phyloP scores from a whole-genome alignment of 2,113 vertebrate genomes.

The Cynopterus brachyotis region DNA sequence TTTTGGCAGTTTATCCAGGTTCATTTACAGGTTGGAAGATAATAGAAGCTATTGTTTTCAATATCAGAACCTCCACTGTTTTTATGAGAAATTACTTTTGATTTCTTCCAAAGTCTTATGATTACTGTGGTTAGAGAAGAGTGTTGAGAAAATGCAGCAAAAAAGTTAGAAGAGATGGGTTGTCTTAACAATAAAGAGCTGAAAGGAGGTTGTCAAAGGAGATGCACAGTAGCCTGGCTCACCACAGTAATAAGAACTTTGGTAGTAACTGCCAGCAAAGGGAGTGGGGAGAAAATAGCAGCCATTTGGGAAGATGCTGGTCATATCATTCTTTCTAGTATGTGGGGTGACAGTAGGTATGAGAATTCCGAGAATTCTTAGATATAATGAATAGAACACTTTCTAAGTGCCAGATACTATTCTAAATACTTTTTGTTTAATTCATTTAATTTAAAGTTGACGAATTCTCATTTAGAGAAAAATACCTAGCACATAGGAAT shows the following conservation, averaged over 20 bases:
- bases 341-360: neutral
- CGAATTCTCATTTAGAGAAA: neutral
- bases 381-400: neutral
- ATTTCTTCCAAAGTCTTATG: slow-evolving; percentile 19
- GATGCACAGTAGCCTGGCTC: neutral
- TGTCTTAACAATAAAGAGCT: neutral
- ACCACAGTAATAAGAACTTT: neutral
- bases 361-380: neutral
- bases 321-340: neutral
- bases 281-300: neutral
- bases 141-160: neutral
- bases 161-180: neutral
- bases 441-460: neutral
- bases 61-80: neutral
- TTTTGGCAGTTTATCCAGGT: neutral
- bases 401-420: neutral
- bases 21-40: neutral
- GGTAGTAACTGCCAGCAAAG: neutral
- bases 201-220: neutral
- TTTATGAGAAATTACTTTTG: neutral
- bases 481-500: neutral
- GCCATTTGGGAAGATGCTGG: neutral
- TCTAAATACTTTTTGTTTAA: neutral
- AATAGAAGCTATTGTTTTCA: neutral
- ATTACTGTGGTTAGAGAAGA: neutral